Base-by-base conservation (phyloP, 2,113 vertebrate species). In the Aptenodytes patagonicus region DNA sequence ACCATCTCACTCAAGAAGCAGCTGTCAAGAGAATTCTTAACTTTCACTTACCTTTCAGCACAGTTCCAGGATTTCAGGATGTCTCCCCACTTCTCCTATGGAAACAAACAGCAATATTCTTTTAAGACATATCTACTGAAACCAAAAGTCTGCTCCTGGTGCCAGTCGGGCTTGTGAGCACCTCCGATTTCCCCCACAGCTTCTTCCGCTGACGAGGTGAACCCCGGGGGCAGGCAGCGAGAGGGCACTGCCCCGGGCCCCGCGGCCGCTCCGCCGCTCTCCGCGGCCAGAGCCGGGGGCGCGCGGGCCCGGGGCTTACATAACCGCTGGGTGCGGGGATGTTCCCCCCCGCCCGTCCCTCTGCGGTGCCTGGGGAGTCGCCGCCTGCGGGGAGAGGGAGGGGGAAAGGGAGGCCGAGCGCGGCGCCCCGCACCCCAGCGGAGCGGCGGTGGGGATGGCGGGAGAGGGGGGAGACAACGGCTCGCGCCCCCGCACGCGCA, bases 401-500 rank as follows among this genome's bases (percentile, higher is more conserved):
- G 7, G 21, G 6, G 40, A 8, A 17, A 5, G n/a, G 21, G 16
- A 81, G 54, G 22, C 31, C 21, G 17, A 66, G 34, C 16, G 14
- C 64, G 15, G 29, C 19, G 55, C 47, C 20, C 34, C 12, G 42
- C 66, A 25, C 26, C 60, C 17, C 66, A 5, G 32, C 14, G n/a
- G 18, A 70, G 55, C 55, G 2, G n/a, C 61, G 25, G 17, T 0
- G 64, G 11, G 38, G 31, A 21, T 13, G 13, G 31, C 10, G 18
- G 25, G 11, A 15, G 16, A 0, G 12, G 4, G 3, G 13, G 9
- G 54, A 22, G 34, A 38, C 36, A 11, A 6, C 44, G 7, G 40
- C 73, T 93, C 68, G 84, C 87, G 62, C 87, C 94, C 92, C 90
- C 87, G 29, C 94, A 94, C 76, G 19, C 84, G 44, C 66, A 36